Evolutionary conservation across 2,888 invertebrate species (phyloP), one percentile per base, ranked within the genome.

Genomic region (Conops quadrifasciatus): DNA sequence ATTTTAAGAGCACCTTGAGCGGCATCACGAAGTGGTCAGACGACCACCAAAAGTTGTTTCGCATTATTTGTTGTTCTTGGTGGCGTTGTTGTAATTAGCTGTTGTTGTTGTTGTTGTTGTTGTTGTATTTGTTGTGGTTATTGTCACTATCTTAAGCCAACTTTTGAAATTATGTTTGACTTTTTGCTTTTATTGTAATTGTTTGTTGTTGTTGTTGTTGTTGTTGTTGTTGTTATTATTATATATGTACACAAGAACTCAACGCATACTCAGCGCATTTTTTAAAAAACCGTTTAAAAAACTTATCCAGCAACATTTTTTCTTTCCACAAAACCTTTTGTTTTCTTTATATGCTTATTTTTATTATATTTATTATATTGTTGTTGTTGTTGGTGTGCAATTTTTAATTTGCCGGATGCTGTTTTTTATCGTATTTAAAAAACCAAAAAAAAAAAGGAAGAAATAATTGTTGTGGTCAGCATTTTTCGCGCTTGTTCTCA

Each of bases 1-100:
- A 74, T 7, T 36, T 36, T 36, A 9, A 7, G 36, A 36, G 36
- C 36, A 36, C 78, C 75, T 79, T 76, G 74, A 77, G 76, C 75
- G 21, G 67, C 49, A 19, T 24, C 70, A 66, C 69, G 51, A 71
- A 70, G 73, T 76, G 74, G 71, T 74, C 72, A 64, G 67, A 67
- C 62, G 70, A 72, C 73, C 71, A 71, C 71, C 72, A 73, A 72
- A 63, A 5, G 59, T 19, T n/a, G 28, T 70, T 67, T 67, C 67
- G 62, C 74, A 72, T 74, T 71, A 69, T 16, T 26, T 62, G 49
- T 63, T 56, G n/a, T 53, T 56, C 5, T 69, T 43, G 49, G 30
- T 28, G 26, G 7, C 21, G 19, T 47, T 51, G 16, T 36, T 67
- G 24, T 24, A 11, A 43, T 19, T 63, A 51, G 49, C 16, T 24